phyloP scores from a whole-genome alignment of 2,888 invertebrate genomes.

The Mesoligia furuncula region DNA sequence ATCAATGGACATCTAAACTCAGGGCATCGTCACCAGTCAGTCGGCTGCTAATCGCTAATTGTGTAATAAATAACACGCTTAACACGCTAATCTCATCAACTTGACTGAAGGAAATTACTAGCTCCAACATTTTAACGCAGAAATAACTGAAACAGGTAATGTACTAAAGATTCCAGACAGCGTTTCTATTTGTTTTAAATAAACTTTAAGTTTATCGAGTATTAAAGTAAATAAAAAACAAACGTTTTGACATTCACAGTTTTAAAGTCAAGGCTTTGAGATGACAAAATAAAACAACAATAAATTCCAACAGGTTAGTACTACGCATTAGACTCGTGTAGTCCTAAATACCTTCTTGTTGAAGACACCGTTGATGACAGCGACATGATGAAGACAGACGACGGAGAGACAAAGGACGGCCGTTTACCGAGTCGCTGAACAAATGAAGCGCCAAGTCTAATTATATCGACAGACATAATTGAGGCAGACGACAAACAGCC shows the following conservation, averaged over 20 bases:
- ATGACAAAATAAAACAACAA: constrained; percentile 5
- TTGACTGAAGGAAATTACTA: constrained; percentile 11
- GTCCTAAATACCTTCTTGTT: constrained; percentile 15
- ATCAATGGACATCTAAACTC: constrained; percentile 14
- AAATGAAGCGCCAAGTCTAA: constrained; percentile 52
- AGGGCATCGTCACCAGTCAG: neutral
- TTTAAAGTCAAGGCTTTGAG: neutral
- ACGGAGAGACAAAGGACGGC: constrained; percentile 26
- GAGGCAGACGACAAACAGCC: constrained; percentile 35
- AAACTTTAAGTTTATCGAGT: neutral
- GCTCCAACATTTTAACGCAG: neutral
- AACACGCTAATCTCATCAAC: constrained; percentile 1
- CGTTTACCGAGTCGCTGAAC: constrained; percentile 31
- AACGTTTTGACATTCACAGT: constrained; percentile 24
- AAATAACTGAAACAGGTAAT: constrained; percentile 24
- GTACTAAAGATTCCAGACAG: neutral
- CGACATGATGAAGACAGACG: constrained; percentile 21
- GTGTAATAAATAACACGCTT: constrained; percentile 1
- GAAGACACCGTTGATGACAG: constrained; percentile 17
- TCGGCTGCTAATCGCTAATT: neutral
- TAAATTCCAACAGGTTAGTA: constrained; percentile 5
- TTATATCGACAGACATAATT: constrained; percentile 53
- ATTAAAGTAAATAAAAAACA: constrained; percentile 9
- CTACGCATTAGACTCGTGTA: constrained; percentile 6
- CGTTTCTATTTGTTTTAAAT: neutral